Base-by-base conservation (phyloP, 2,113 vertebrate species). In the Ailuropoda melanoleuca region DNA sequence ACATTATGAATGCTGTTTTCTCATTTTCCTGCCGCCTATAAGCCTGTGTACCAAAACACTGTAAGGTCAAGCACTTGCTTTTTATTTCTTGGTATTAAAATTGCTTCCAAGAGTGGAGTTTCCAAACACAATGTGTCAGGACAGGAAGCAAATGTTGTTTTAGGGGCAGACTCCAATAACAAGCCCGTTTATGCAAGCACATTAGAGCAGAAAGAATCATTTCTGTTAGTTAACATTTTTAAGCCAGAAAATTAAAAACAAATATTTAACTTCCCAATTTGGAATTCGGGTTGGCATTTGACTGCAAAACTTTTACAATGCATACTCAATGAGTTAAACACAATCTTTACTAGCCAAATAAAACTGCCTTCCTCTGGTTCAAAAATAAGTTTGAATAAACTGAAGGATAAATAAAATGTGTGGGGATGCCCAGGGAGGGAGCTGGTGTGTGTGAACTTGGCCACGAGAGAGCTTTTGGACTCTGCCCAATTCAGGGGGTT, bases 161-260 rank as follows among this genome's bases (percentile, higher is more conserved):
- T 81, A 98, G 97, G 90, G 95, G 85, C 39, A 91, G 97, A 55
- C 18, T 11, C 95, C 98, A 94, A 97, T 97, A 95, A 94, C 97
- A 94, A 56, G 92, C 96, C 94, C 93, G 13, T 98, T 98, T 98
- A 83, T 97, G 95, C 98, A 97, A 97, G 98, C 98, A 97, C 95
- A 91, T 97, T 89, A 97, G 95, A 90, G 92, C 96, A 80, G 97
- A 95, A 97, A 97, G 98, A 95, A 98, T 94, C 95, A 92, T 85
- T 97, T 98, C 98, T 97, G 96, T 34, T 97, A 97, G 98, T 98
- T 98, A 98, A 98, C 98, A 93, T 98, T 98, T 99, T 98, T 98
- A 98, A 99, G 98, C 97, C 98, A 98, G 98, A 98, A 99, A 99
- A 99, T 99, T 98, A 99, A 99, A 99, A 99, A 98, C 98, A 99